Base-by-base conservation (phyloP, 2,797 vertebrate genomes). In the Novumbra hubbsi region DNA sequence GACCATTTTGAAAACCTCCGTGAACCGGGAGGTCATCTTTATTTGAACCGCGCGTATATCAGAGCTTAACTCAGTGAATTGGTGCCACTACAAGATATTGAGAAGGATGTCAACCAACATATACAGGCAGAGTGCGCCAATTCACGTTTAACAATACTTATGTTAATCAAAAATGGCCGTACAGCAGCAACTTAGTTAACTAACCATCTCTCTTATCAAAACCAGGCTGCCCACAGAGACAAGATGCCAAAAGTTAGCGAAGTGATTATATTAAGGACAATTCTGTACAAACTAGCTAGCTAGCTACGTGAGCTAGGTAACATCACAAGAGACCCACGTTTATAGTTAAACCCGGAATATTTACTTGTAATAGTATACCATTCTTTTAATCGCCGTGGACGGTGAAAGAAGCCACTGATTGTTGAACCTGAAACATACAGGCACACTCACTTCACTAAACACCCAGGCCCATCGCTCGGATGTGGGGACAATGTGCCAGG, bases 271-370 rank as follows among this genome's bases (percentile, higher is more conserved):
- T 9, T 11, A 45, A 66, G 34, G 8, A 17, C 17, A 66, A 24
- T 16, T 19, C 17, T 24, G 21, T 12, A n/a, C 41, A 45, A 68
- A 45, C 19, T 7, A 69, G 27, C 41, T 49, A 19, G 41, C 45
- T 38, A 66, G 65, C 15, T 17, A 30, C 9, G n/a, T 7, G 15
- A 50, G 48, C 68, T 57, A 81, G 80, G 88, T 88, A 85, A 85
- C 80, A 89, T 86, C 80, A 83, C 76, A 38, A 72, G 75, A 38
- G 57, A 78, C 71, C 73, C 73, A 73, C 70, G 77, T 73, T 76
- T 76, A 73, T n/a, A 41, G 3, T 49, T 72, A 68, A 27, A 41
- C 55, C 8, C 0, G 11, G 1, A 12, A 68, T 5, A 17, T 48
- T 19, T 3, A 24, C 9, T 62, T 12, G 5, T 30, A 28, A 17